Base-by-base conservation (phyloP, 2,888 invertebrate species). In the Cinara cedri region DNA sequence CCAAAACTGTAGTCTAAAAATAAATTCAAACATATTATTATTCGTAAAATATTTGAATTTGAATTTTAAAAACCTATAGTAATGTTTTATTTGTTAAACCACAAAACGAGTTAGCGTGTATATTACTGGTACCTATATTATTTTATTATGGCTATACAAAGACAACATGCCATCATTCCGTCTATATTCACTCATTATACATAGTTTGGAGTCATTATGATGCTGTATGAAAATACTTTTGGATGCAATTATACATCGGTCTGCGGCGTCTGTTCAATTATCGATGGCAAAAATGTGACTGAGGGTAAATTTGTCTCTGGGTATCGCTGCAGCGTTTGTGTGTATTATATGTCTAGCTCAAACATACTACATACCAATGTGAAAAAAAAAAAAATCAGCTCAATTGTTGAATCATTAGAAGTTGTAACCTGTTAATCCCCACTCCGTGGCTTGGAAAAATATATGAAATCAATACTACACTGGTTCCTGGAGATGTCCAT, bases 1-100 rank as follows among this genome's bases (percentile, higher is more conserved):
- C 81, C 60, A 83, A 62, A 66, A 82, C 44, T 34, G 72, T 80
- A 46, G 44, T 44, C 82, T 82, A 57, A 26, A 34, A 74, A 54
- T 14, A 65, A 68, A 26, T 13, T 8, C 4, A 54, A 54, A 54
- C 10, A 71, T 21, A 26, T 72, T 72, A 72, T 26, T 60, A 60
- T 72, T 72, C 26, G 13, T 46, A 24, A 49, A 44, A 60, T n/a
- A 72, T 60, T 13, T n/a, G n/a, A n/a, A n/a, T 74, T 81, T 65
- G 55, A 72, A 46, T 72, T 81, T 63, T 49, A 66, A 78, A 71
- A 66, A 75, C 6, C 3, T 34, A 34, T 26, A 72, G 49, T 68
- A 54, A 46, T 72, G 54, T 72, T 8, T n/a, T 46, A 13, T 44
- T 54, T 57, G n/a, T 60, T 24, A 16, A 63, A 44, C 57, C 26